These are phyloP conservation scores for Oscheius onirici DNA, from an alignment of 2,888 invertebrate genomes.

Conservation along the genomic window DNA sequence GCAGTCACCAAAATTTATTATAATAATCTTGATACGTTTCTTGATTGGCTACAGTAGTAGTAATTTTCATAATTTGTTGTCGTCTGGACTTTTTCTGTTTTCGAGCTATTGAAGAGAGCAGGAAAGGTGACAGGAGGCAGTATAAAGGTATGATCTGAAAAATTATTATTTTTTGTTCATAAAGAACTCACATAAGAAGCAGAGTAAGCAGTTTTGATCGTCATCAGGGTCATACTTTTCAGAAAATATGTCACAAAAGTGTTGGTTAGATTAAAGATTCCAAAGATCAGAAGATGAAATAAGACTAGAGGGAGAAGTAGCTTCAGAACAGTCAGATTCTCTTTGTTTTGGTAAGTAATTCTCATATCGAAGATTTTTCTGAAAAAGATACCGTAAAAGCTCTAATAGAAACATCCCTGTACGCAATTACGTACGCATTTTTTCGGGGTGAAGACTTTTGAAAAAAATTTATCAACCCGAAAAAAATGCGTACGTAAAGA, in stretches of 20 bases:
- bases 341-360: not conserved
- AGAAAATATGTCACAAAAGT: not conserved
- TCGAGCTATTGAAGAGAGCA: not conserved
- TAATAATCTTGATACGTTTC: constrained; percentile 7
- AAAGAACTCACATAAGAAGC: not conserved
- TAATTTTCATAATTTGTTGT: not conserved
- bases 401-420: too few relatives aligned
- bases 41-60: not conserved
- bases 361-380: not conserved
- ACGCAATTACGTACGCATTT: too few relatives aligned
- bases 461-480: too few relatives aligned
- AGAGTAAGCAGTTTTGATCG: not conserved
- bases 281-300: constrained; percentile 1
- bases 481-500: too few relatives aligned
- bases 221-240: not conserved
- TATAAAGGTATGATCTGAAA: constrained; percentile 6
- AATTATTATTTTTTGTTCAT: not conserved
- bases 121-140: constrained; percentile 4
- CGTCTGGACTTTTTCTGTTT: not conserved
- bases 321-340: not conserved
- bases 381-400: not conserved
- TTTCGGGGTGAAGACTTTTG: too few relatives aligned
- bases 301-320: not conserved
- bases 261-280: not conserved
- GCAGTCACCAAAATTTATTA: constrained; percentile 4